Conservation (phyloP, 2,113 vertebrate species). For the Butorides virescens region DNA sequence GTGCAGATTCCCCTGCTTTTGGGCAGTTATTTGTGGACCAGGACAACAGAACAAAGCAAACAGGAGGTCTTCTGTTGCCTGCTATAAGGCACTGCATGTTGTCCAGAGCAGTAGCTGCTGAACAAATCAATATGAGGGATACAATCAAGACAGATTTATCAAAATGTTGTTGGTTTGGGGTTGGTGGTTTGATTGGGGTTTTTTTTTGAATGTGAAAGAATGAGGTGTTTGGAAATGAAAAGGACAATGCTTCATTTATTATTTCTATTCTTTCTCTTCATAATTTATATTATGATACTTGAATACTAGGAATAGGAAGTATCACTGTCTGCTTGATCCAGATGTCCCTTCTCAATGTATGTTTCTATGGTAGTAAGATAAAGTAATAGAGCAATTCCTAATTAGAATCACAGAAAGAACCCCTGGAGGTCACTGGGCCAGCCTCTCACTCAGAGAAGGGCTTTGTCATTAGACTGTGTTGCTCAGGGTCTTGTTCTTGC, state of each 20-base stretch:
- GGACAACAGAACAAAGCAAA: neutral
- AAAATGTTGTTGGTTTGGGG: neutral
- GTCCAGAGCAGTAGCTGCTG: neutral
- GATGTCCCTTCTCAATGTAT: neutral
- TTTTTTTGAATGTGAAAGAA: neutral
- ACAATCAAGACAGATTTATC: neutral
- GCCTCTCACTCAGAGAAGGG: neutral
- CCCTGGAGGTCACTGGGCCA: neutral
- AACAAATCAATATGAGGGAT: neutral
- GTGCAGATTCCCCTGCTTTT: neutral
- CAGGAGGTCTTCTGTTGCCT: neutral
- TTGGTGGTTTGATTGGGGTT: too few species aligned
- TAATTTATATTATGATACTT: neutral
- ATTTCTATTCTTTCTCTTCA: neutral
- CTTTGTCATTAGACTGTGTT: neutral
- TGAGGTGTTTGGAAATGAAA: neutral
- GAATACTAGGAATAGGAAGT: neutral
- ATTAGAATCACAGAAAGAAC: neutral
- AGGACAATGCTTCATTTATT: neutral
- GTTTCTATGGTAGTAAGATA: neutral
- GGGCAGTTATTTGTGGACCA: neutral
- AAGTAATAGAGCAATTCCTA: neutral
- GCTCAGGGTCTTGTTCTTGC: neutral
- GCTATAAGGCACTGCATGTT: neutral
- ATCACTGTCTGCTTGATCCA: neutral